Percentiles rank a stretch among this genome's conserved stretches.
Conservation (phyloP, 2,888 invertebrate genomes). For the Aporophyla nigra region DNA sequence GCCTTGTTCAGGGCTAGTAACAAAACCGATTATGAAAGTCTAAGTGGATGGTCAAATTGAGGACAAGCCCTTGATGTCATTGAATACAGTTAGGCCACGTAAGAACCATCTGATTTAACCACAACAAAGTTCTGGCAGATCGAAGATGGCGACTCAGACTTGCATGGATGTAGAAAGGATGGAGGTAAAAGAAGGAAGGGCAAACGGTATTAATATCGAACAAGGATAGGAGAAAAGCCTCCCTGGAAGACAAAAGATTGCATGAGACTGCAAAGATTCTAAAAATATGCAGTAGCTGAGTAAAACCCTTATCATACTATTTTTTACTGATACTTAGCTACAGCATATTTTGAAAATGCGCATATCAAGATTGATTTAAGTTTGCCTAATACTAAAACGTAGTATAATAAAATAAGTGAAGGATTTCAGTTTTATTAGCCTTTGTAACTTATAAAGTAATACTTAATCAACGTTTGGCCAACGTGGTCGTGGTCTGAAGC, state of each 20-base stretch:
- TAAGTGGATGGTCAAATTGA: constrained; percentile 18
- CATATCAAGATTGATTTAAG: too few relatives aligned
- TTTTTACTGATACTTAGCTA: too few relatives aligned
- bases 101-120: background rate
- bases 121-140: background rate
- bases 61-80: background rate
- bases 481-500: too few relatives aligned
- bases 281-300: too few relatives aligned
- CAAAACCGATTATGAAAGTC: constrained; percentile 24
- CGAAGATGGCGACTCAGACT: background rate
- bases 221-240: background rate
- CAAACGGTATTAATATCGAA: background rate
- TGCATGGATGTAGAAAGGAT: background rate
- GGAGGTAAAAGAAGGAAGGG: background rate
- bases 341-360: too few relatives aligned
- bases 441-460: too few relatives aligned
- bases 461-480: too few relatives aligned
- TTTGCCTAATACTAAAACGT: too few relatives aligned
- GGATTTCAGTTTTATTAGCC: too few relatives aligned
- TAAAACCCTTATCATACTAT: too few relatives aligned
- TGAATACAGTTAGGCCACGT: background rate
- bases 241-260: background rate
- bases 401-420: too few relatives aligned
- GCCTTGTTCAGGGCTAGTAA: constrained; percentile 18
- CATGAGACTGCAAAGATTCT: background rate